Conservation (phyloP, 2,888 invertebrate genomes). For the Rhyacophila evoluta region DNA sequence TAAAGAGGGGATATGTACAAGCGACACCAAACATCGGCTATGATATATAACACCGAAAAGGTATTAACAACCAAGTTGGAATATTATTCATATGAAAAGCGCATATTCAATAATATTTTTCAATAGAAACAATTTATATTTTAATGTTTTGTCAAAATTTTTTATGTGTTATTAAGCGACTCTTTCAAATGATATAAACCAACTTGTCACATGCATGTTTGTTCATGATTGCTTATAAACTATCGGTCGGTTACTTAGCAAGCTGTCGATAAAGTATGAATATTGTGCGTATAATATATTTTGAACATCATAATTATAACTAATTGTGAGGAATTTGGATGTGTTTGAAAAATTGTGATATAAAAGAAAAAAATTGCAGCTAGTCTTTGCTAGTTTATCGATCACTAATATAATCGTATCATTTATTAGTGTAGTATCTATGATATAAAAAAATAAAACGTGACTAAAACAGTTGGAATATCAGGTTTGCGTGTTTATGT, state of each 20-base stretch:
- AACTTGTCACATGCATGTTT: neutral
- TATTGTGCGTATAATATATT: slow-evolving; percentile 14
- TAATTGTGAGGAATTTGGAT: slow-evolving; percentile 1
- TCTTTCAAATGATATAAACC: neutral
- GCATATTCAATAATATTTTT: no score
- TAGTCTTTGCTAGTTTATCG: neutral
- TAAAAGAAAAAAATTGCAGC: slow-evolving; percentile 21
- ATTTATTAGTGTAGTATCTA: neutral
- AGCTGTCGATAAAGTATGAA: slow-evolving; percentile 4
- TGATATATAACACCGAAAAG: neutral
- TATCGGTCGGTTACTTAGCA: slow-evolving; percentile 2
- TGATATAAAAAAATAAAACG: neutral
- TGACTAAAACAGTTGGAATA: no score
- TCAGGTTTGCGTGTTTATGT: no score
- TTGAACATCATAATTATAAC: neutral
- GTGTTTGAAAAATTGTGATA: slow-evolving; percentile 6
- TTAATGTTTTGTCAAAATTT: no score
- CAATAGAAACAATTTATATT: no score
- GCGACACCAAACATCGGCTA: slow-evolving; percentile 25
- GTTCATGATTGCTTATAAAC: neutral
- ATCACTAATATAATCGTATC: neutral
- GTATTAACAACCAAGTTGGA: neutral
- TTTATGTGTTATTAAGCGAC: no score
- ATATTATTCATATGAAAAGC: neutral
- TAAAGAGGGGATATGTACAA: slow-evolving; percentile 23